Conservation (phyloP, 2,113 vertebrate genomes). For the Apeltes quadracus region DNA sequence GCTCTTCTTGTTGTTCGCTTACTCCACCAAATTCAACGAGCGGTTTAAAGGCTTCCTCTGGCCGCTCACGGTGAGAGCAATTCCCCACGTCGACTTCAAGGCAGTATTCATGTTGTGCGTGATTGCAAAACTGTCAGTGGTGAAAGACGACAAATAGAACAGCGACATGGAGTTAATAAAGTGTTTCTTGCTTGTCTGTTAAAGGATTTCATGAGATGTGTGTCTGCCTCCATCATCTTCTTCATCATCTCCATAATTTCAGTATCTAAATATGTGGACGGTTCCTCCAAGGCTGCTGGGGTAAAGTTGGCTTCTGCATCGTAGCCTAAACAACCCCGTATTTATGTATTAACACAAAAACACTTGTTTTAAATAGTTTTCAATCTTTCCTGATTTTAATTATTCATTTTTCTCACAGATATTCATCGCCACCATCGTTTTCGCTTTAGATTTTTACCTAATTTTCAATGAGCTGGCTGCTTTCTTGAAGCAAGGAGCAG, state of each 20-base stretch:
- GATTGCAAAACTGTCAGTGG: neutral
- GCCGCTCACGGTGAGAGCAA: conserved; percentile 88
- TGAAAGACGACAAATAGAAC: neutral
- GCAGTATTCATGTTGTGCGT: neutral
- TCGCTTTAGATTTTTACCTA: conserved; percentile 92
- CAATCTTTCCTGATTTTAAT: conserved; percentile 6
- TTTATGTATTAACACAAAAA: neutral
- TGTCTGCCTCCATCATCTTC: conserved; percentile 91
- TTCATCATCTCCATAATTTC: conserved; percentile 95
- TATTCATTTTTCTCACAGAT: conserved; percentile 76
- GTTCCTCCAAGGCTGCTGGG: conserved; percentile 90
- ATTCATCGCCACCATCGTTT: conserved; percentile 91
- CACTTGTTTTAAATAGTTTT: neutral
- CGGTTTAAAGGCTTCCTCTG: conserved; percentile 91
- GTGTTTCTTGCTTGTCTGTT: conserved; percentile 24
- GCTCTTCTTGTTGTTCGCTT: conserved; percentile 88
- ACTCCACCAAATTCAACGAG: conserved; percentile 91
- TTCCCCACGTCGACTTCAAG: too few species aligned
- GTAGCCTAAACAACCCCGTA: neutral
- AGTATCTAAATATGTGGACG: conserved; percentile 87
- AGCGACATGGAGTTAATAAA: neutral
- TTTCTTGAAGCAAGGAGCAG: conserved; percentile 88
- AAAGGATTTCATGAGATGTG: conserved; percentile 95
- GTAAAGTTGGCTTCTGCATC: conserved; percentile 75
- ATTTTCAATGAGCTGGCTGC: conserved; percentile 90